Evolutionary conservation across 2,888 invertebrate species (phyloP), one percentile per base, ranked within the genome.

Genomic region (Eupithecia subumbrata): DNA sequence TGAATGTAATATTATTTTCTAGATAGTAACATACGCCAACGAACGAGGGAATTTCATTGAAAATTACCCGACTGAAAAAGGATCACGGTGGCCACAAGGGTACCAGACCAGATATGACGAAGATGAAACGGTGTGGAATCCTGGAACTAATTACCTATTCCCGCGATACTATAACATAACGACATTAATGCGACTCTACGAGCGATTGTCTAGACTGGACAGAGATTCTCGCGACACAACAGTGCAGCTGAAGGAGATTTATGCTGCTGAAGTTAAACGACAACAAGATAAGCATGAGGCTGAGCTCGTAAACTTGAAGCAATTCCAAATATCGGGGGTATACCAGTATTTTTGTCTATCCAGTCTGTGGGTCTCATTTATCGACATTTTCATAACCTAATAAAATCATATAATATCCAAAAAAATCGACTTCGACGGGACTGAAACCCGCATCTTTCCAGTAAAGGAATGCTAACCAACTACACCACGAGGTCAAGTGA

Each of bases 161-260:
- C 18, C 64, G 60, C 60, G 25, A 14, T 60, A 60, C 25, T 60
- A 14, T 34, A 67, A 67, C 67, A 40, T 67, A n/a, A 67, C 67
- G 1, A 37, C 67, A 1, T 11, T 67, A 8, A 37, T 67, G 37
- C 18, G 67, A 40, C 67, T 67, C 12, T 67, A 67, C 67, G 67
- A 67, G 67, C 37, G 12, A 12, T 8, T 67, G 37, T 34, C n/a
- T 9, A 37, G n/a, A 40, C 4, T 67, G n/a, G 67, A 67, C 22
- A n/a, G 30, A n/a, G 67, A 67, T 11, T 9, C 16, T 2, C 34
- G 67, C 2, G 67, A 67, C 40, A 67, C 67, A 9, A 9, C 34
- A 34, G 18, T 18, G 3, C 64, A 34, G 2, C n/a, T 64, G 34
- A 30, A 34, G 18, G 64, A 64, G 34, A 18, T 34, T 3, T 64